These are phyloP conservation scores for Leguminivora glycinivorella DNA, from an alignment of 1,140 invertebrate genomes.

Conservation along the genomic window DNA sequence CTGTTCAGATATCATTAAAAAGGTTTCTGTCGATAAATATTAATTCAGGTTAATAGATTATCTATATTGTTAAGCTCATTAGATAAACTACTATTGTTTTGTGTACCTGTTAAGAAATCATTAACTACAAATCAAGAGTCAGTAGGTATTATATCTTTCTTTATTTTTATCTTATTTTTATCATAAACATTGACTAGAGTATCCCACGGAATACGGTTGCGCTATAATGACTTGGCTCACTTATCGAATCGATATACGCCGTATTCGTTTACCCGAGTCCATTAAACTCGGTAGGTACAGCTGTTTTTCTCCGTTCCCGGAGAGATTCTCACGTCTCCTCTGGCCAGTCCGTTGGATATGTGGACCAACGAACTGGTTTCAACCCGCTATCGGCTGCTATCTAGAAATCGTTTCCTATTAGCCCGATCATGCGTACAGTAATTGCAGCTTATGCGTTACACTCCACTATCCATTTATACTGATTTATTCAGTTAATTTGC, in stretches of 20 bases:
- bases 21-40: neutral
- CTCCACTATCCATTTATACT: conserved; percentile 26
- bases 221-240: neutral
- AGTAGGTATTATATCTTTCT: neutral
- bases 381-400: conserved; percentile 59
- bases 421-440: conserved; percentile 68
- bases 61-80: neutral
- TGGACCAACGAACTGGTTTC: conserved; percentile 75
- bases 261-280: neutral
- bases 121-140: neutral
- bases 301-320: conserved; percentile 68
- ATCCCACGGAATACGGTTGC: neutral
- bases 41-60: neutral
- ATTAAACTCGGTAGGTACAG: conserved; percentile 25
- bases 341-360: conserved; percentile 70
- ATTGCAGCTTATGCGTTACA: conserved; percentile 57
- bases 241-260: neutral
- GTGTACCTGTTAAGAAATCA: neutral
- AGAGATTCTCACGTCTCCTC: conserved; percentile 65
- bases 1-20: neutral
- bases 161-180: neutral
- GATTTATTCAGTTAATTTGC: conserved; percentile 25
- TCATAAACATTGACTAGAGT: neutral
- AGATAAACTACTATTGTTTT: neutral
- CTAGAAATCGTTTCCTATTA: conserved; percentile 75